Conservation (phyloP, 2,113 vertebrate genomes). For the Xyliphius kryptos region DNA sequence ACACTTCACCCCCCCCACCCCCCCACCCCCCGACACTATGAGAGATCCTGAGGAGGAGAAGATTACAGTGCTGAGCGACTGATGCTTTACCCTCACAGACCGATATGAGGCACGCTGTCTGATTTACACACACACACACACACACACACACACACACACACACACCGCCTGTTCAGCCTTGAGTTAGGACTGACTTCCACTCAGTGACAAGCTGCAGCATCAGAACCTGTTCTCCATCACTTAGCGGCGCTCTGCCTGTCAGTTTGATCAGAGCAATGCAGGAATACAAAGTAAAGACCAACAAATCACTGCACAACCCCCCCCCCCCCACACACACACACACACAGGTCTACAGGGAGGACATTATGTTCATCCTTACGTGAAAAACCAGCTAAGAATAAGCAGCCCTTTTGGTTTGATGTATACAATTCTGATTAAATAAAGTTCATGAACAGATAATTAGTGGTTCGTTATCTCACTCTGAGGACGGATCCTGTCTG, state of each 20-base stretch:
- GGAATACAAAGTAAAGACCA: background rate
- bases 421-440: no score
- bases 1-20: background rate
- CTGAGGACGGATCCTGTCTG: no score
- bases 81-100: slow-evolving; percentile 18
- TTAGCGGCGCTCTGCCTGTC: background rate
- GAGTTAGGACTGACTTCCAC: slow-evolving; percentile 28
- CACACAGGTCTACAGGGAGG: no score
- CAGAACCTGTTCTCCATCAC: slow-evolving; percentile 8
- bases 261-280: slow-evolving; percentile 7
- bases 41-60: slow-evolving; percentile 24
- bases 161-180: background rate
- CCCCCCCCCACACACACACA: no score
- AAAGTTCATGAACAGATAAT: no score
- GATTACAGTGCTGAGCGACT: slow-evolving; percentile 34
- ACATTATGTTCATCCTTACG: no score
- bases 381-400: no score
- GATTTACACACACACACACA: slow-evolving; percentile 35
- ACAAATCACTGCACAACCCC: background rate
- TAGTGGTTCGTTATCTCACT: no score
- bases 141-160: slow-evolving; percentile 3
- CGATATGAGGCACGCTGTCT: slow-evolving; percentile 18
- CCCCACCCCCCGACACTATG: slow-evolving; percentile 8
- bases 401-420: no score
- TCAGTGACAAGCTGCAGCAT: slow-evolving; percentile 17